Evolutionary conservation across 1,140 invertebrate species (phyloP).

Genomic region (Caerostris darwini): DNA sequence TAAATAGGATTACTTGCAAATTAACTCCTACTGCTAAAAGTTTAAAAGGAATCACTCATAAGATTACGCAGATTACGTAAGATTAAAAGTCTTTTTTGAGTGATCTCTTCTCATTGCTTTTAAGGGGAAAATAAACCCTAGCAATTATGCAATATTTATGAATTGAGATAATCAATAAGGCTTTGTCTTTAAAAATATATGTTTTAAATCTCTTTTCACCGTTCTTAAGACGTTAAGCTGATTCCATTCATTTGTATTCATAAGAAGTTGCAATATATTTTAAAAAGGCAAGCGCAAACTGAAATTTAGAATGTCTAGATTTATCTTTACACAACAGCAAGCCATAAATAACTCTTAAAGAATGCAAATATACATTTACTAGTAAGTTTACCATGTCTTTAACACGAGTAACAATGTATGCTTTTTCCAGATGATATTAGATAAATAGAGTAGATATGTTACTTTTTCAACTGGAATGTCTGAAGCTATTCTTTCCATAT

Average conservation of each 20-base stretch:
- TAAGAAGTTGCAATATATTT: not conserved
- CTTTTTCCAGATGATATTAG: too few relatives aligned
- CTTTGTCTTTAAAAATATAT: not conserved
- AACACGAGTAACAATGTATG: too few relatives aligned
- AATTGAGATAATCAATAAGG: not conserved
- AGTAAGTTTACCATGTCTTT: too few relatives aligned
- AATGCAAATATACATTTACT: too few relatives aligned
- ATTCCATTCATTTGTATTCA: not conserved
- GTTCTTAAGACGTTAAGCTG: not conserved
- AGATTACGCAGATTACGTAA: not conserved
- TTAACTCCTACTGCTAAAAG: not conserved
- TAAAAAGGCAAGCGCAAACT: too few relatives aligned
- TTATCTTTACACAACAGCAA: too few relatives aligned
- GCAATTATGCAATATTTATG: not conserved
- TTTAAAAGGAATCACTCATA: not conserved
- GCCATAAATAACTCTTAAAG: too few relatives aligned
- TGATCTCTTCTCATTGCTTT: not conserved
- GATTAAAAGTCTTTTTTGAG: not conserved
- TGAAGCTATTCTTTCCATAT: too few relatives aligned
- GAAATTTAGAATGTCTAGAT: too few relatives aligned
- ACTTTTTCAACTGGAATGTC: too few relatives aligned
- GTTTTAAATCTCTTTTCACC: not conserved
- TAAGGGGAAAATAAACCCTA: not conserved
- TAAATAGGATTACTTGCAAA: not conserved
- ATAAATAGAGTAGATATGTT: too few relatives aligned